Evolutionary conservation across 2,113 vertebrate genomes (phyloP).

Genomic region (Athene noctua): DNA sequence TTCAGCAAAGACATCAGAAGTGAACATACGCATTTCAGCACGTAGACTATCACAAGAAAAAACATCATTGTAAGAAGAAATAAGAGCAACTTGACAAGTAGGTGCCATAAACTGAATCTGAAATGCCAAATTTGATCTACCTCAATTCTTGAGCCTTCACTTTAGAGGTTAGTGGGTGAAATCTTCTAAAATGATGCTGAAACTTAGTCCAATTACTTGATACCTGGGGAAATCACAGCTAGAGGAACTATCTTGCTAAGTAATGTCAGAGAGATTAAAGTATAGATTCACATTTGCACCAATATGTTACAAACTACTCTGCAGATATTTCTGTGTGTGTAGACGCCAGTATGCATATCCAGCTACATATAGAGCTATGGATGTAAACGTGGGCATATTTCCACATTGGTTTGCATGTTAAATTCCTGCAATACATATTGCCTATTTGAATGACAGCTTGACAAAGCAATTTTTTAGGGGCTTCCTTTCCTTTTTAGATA

Average conservation of each 20-base stretch:
- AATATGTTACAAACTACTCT: not conserved
- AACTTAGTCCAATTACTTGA: not conserved
- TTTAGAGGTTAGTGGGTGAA: not conserved
- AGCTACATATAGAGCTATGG: not conserved
- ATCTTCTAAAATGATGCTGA: not conserved
- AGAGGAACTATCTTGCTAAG: not conserved
- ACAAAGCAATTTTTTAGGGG: not conserved
- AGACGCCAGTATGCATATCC: not conserved
- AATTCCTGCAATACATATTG: not conserved
- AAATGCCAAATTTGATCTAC: not conserved
- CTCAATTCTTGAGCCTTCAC: not conserved
- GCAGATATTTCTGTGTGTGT: not conserved
- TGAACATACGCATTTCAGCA: not conserved
- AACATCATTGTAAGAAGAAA: not conserved
- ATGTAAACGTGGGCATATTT: not conserved
- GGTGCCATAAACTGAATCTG: not conserved
- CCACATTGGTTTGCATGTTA: not conserved
- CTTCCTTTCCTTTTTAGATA: not conserved
- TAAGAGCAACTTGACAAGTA: not conserved
- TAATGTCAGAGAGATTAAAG: not conserved
- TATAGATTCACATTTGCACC: not conserved
- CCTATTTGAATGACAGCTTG: not conserved
- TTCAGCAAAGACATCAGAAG: not conserved
- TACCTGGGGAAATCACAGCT: not conserved
- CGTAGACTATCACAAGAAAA: not conserved